Conservation (phyloP, 1,140 invertebrate species). For the Papilio dardanus region DNA sequence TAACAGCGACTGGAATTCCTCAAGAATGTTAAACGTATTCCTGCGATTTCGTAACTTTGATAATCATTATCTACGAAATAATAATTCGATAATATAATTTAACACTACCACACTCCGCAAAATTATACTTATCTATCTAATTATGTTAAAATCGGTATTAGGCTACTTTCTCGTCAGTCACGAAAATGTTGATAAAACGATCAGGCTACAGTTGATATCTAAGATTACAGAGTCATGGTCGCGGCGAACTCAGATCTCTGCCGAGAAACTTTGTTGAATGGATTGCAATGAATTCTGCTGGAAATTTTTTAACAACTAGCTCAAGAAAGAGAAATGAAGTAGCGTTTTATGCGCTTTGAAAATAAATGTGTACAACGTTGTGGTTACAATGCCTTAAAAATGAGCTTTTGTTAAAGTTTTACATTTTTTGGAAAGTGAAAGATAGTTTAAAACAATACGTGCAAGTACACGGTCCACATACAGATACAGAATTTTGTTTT, state of each 20-base stretch:
- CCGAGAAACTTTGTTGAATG: constrained; percentile 32
- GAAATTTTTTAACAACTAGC: constrained; percentile 34
- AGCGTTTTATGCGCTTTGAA: constrained; percentile 27
- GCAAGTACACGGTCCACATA: background rate
- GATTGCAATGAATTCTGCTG: constrained; percentile 37
- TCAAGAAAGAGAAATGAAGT: constrained; percentile 29
- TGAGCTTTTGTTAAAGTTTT: constrained; percentile 5
- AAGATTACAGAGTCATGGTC: constrained; percentile 15
- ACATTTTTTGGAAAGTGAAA: background rate
- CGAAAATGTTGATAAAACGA: background rate
- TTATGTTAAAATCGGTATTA: too few species aligned
- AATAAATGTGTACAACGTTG: constrained; percentile 19
- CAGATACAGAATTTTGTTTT: background rate
- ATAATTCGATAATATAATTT: background rate
- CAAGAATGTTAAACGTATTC: background rate
- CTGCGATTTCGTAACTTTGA: background rate
- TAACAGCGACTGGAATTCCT: background rate
- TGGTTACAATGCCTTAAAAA: constrained; percentile 23
- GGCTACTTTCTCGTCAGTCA: background rate
- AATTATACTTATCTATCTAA: too few species aligned
- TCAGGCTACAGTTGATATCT: constrained; percentile 29
- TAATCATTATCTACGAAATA: background rate
- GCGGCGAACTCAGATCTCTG: constrained; percentile 15
- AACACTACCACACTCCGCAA: too few species aligned
- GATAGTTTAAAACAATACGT: background rate